These are phyloP conservation scores for Tryphoninae sp. DNA, from an alignment of 2,888 invertebrate genomes.

Conservation along the genomic window DNA sequence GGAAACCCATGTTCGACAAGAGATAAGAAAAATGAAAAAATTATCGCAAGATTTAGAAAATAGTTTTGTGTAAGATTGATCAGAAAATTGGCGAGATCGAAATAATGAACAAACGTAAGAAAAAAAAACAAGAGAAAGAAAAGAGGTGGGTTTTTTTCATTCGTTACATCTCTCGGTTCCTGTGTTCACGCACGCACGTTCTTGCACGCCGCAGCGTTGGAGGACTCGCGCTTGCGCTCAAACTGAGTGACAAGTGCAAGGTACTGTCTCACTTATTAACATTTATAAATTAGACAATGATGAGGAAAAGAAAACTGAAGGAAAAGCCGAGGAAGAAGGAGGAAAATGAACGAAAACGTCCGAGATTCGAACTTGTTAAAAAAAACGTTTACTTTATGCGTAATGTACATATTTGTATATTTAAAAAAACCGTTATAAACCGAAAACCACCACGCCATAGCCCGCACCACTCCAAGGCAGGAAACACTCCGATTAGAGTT, in stretches of 20 bases:
- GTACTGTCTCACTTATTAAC: constrained; percentile 64
- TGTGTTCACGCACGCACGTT: constrained; percentile 83
- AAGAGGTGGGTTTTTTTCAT: constrained; percentile 61
- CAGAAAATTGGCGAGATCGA: background rate
- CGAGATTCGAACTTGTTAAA: constrained; percentile 25
- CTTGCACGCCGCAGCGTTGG: constrained; percentile 81
- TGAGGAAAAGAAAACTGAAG: background rate
- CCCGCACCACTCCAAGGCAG: constrained; percentile 63
- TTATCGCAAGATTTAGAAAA: constrained; percentile 1
- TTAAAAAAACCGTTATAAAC: constrained; percentile 9
- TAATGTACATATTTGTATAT: constrained; percentile 15
- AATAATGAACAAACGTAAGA: constrained; percentile 11
- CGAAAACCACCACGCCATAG: constrained; percentile 22
- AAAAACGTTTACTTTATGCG: constrained; percentile 19
- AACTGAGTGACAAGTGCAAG: constrained; percentile 90
- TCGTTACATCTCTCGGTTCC: constrained; percentile 78
- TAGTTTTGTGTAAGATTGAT: background rate
- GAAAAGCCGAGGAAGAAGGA: background rate
- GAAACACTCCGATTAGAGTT: constrained; percentile 38
- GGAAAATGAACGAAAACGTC: constrained; percentile 8
- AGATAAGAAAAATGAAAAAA: background rate
- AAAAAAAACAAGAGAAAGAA: constrained; percentile 33
- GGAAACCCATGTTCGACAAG: background rate
- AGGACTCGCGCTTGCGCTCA: constrained; percentile 90
- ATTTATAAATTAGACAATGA: constrained; percentile 56